A percentile compares a stretch with the other conserved stretches of the same genome.
These are phyloP conservation scores for Nylanderia fulva DNA, from an alignment of 1,140 invertebrate genomes.

Conservation along the genomic window DNA sequence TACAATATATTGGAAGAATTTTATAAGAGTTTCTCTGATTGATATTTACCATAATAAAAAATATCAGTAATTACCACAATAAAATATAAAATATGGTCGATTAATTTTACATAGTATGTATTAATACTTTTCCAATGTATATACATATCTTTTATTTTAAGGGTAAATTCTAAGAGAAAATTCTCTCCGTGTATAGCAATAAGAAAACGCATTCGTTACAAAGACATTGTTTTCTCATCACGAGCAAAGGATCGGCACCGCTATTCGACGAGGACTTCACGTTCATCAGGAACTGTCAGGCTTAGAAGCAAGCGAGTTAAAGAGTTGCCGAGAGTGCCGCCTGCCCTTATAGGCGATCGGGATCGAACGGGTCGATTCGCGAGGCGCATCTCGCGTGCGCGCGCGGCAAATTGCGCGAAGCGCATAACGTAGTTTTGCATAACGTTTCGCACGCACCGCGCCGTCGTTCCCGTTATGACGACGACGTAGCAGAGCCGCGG, in stretches of 20 bases:
- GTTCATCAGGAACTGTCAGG: constrained; percentile 38
- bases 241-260: constrained; percentile 6
- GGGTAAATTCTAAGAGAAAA: no score
- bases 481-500: constrained; percentile 9
- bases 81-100: no score
- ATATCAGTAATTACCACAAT: no score
- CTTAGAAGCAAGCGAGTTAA: constrained; percentile 3
- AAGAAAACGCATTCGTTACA: no score
- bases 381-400: constrained; percentile 12
- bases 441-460: constrained; percentile 63
- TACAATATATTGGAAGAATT: no score
- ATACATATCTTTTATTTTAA: no score
- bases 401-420: constrained; percentile 33
- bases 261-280: background rate
- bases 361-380: constrained; percentile 40
- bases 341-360: constrained; percentile 21
- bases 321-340: constrained; percentile 17
- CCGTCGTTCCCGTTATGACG: constrained; percentile 71
- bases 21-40: no score
- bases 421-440: constrained; percentile 40
- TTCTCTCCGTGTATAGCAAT: no score
- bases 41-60: no score
- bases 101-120: no score
- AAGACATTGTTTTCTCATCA: constrained; percentile 23
- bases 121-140: no score